Base-by-base conservation (phyloP, 1,140 invertebrate genomes). In the Hesperophylax magnus region DNA sequence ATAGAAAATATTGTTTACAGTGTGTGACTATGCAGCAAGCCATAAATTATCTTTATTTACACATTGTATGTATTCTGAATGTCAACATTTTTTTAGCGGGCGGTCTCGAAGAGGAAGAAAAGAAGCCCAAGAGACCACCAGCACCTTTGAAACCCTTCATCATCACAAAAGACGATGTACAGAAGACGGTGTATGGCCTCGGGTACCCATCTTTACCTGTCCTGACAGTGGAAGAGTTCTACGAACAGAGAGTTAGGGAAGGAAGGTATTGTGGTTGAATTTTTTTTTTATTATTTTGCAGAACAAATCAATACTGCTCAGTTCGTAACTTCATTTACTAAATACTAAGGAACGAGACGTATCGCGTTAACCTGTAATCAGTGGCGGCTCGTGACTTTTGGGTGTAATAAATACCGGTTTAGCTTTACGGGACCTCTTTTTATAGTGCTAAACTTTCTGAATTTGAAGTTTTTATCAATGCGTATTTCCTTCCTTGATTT, bases 161-260 rank as follows among this genome's bases (percentile, higher is more conserved):
- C 69, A 97, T 99, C 34, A 98, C 98, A 0, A 94, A 94, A 85
- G 95, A 98, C 89, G 93, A 93, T 53, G 80, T 96, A 0, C 97
- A 99, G 89, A 99, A 99, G 88, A 92, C 97, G 81, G 96, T 99
- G 3, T 98, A 94, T 90, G 98, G 98, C 8, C 89, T 94, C 54
- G 98, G 98, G 0, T 99, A 99, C 92, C 98, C 98, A 0, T 95
- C 96, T 86, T 86, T 99, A 77, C 98, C 98, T 0, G 93, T 96
- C 1, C 91, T 98, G 89, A 97, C 97, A 0, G 95, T 99, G 0
- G 94, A 98, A 86, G 98, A 99, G 88, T 99, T 99, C 90, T 99
- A 98, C 88, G 94, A 98, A 65, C 92, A 98, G 88, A 92, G 97
- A 84, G 93, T 97, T 0, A 90, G 92, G 77, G 94, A 96, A 67